phyloP scores from a whole-genome alignment of 2,797 vertebrate genomes.

The Decapterus maruadsi region DNA sequence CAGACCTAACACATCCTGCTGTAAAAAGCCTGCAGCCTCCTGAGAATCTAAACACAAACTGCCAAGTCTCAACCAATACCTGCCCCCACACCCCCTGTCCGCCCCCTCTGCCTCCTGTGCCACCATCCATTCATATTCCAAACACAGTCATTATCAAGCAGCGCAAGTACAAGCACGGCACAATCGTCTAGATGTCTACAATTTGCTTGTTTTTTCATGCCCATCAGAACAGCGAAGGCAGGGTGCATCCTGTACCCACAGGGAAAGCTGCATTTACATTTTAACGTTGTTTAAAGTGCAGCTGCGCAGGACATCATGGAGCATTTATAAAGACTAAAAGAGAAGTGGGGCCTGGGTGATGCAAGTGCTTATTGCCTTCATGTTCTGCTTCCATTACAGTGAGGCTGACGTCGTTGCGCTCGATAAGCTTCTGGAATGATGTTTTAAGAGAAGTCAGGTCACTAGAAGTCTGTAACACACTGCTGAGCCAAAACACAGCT shows the following conservation, averaged over 20 bases:
- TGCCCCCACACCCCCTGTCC: constrained; percentile 23
- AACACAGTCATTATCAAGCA: constrained; percentile 45
- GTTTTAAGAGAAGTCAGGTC: constrained; percentile 55
- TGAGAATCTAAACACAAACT: constrained; percentile 50
- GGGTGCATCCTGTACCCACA: not conserved
- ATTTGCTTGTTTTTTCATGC: constrained; percentile 26
- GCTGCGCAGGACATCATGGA: constrained; percentile 20
- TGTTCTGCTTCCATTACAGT: constrained; percentile 45
- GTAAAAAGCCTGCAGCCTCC: constrained; percentile 47
- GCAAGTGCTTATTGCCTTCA: constrained; percentile 43
- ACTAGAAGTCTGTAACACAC: constrained; percentile 46
- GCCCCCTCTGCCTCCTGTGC: not conserved
- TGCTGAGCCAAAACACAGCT: constrained; percentile 57
- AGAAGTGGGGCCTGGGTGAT: constrained; percentile 16
- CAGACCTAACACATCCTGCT: constrained; percentile 28
- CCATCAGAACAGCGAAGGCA: constrained; percentile 25
- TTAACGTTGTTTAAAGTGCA: constrained; percentile 42
- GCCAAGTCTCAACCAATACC: constrained; percentile 49
- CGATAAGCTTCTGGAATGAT: constrained; percentile 39
- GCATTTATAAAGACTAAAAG: constrained; percentile 43
- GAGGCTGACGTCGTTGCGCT: constrained; percentile 21
- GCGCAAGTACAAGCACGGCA: constrained; percentile 7
- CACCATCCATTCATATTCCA: constrained; percentile 56
- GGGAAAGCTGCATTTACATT: constrained; percentile 40
- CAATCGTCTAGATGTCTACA: constrained; percentile 41